Conservation (phyloP, 2,797 vertebrate genomes). For the Labeo calbasu region DNA sequence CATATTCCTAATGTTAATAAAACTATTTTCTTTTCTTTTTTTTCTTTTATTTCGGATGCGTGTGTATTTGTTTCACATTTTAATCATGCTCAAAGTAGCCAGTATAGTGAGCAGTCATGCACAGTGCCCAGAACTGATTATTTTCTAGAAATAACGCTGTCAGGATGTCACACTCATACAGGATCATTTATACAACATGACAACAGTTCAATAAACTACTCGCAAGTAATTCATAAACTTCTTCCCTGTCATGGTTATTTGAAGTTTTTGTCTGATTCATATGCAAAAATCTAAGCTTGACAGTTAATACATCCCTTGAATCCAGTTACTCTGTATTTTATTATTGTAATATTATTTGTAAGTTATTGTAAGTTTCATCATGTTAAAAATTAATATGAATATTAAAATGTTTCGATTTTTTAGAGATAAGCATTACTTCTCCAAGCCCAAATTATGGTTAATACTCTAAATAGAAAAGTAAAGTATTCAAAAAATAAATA, state of each 20-base stretch:
- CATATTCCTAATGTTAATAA: slow-evolving; percentile 74
- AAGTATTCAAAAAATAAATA: neutral
- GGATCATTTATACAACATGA: slow-evolving; percentile 39
- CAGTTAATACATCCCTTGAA: neutral
- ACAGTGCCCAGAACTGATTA: slow-evolving; percentile 6
- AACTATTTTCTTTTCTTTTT: slow-evolving; percentile 79
- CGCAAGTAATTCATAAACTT: slow-evolving; percentile 22
- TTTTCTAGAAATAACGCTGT: slow-evolving; percentile 27
- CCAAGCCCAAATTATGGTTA: neutral
- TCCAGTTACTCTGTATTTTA: neutral
- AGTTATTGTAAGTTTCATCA: neutral
- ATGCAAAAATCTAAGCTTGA: neutral
- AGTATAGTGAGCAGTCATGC: slow-evolving; percentile 1
- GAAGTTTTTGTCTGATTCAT: neutral
- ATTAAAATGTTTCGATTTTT: neutral
- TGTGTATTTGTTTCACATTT: slow-evolving; percentile 25
- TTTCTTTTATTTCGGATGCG: slow-evolving; percentile 1
- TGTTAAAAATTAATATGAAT: neutral
- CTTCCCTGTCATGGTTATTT: slow-evolving; percentile 30
- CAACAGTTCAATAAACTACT: slow-evolving; percentile 42
- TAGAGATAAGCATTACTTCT: neutral
- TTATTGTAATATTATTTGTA: too few species aligned
- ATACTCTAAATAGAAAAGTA: neutral
- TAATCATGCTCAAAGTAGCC: neutral
- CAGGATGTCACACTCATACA: slow-evolving; percentile 36